A percentile compares a stretch with the other conserved stretches of the same genome.
These are phyloP conservation scores for Brachionus plicatilis DNA, from an alignment of 1,140 invertebrate species.

Conservation along the genomic window DNA sequence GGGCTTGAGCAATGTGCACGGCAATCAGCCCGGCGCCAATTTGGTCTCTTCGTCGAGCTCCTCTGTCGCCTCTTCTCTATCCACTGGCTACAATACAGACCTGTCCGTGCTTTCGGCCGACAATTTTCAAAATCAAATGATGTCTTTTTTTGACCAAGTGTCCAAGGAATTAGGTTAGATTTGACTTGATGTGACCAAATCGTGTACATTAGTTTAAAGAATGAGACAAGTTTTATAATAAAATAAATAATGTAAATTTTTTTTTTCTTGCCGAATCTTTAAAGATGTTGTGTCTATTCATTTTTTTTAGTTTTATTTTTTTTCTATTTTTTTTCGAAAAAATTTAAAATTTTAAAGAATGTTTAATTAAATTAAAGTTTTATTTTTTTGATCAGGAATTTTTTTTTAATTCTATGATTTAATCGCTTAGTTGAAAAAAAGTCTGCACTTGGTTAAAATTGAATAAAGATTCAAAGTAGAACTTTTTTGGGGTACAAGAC, in stretches of 20 bases:
- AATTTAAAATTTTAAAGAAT: not conserved
- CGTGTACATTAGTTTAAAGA: not conserved
- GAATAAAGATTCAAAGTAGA: no score
- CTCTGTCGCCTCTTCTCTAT: not conserved
- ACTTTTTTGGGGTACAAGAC: no score
- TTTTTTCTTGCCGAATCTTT: not conserved
- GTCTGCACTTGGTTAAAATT: no score
- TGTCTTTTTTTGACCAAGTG: not conserved
- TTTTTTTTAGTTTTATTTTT: not conserved
- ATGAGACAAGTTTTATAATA: not conserved
- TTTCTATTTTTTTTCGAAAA: not conserved
- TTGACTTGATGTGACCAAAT: not conserved
- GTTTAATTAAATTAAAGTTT: no score
- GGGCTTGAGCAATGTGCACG: not conserved
- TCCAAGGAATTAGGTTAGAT: not conserved
- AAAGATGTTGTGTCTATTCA: not conserved
- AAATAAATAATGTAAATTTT: not conserved
- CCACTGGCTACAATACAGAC: not conserved
- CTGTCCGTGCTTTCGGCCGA: not conserved
- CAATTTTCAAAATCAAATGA: conserved; percentile 13
- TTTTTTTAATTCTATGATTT: no score
- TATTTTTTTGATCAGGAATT: no score
- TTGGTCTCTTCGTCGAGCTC: not conserved
- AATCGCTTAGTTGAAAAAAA: no score
- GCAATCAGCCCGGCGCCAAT: not conserved